Evolutionary conservation across 2,888 invertebrate species (phyloP), one percentile per base, ranked within the genome.

Genomic region (Lacanobia oleracea): DNA sequence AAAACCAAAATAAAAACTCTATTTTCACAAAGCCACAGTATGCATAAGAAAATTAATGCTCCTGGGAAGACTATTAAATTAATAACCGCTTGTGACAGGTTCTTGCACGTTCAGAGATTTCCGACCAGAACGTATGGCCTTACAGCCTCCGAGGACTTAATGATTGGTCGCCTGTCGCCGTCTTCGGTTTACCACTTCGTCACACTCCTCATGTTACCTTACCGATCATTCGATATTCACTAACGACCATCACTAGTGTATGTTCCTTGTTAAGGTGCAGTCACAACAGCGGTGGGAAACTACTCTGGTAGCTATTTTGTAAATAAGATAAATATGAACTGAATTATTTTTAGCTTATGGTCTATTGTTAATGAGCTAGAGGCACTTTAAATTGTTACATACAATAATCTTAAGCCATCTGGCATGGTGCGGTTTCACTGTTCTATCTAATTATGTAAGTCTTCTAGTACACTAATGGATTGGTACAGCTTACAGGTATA

Each of bases 211-310:
- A 60, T 62, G 69, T 75, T 78, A 75, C 78, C 74, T 70, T 72
- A 75, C 69, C 70, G 66, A 84, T 59, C 74, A 83, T 75, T 77
- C 63, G 67, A 75, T 84, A 77, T 82, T 69, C 40, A 65, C 68
- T 71, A 83, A 80, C 61, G 61, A 80, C 50, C 73, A 63, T 56
- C 51, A 67, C 67, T 66, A 77, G 77, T 21, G 23, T 50, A 33
- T 33, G 54, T 18, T 57, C 14, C 43, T 50, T 57, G 80, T 54
- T 63, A 75, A 27, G 65, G 21, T 8, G 12, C 4, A 62, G 12
- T 16, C 54, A 79, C 27, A 62, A 60, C 10, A 51, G 45, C 18
- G 10, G 10, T 33, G 21, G 1, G 14, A 45, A 54, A 37, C 18
- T 40, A 23, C 0, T 50, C 10, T 12, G 33, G 27, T 40, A 69